phyloP scores from a whole-genome alignment of 2,888 invertebrate species.

The Amphiduros pacificus region DNA sequence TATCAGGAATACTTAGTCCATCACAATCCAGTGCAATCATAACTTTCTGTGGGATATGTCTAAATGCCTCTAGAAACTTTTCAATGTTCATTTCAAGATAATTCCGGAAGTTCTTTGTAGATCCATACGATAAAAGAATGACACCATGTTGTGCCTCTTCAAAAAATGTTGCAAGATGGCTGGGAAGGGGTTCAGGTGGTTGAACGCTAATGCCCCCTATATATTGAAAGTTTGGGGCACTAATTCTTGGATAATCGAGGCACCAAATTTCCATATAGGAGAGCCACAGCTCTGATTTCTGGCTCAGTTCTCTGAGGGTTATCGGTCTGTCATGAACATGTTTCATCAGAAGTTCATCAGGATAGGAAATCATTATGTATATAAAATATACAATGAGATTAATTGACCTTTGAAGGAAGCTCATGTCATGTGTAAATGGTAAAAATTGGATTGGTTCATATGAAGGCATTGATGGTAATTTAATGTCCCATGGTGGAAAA shows the following conservation, averaged over 20 bases:
- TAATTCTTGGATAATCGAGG: constrained; percentile 1
- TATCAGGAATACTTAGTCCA: too few relatives aligned
- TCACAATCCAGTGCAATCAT: too few relatives aligned
- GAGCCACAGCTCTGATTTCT: constrained; percentile 2
- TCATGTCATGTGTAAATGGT: background rate
- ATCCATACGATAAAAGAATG: background rate
- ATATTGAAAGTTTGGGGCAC: background rate
- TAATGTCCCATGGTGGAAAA: background rate
- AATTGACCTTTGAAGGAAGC: background rate
- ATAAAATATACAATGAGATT: background rate
- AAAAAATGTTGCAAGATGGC: background rate
- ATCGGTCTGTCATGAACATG: constrained; percentile 1
- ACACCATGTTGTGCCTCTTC: background rate
- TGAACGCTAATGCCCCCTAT: constrained; percentile 4
- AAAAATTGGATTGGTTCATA: background rate
- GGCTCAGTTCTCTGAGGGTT: background rate
- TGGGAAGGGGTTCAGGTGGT: background rate
- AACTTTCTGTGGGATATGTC: background rate
- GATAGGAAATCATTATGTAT: too few relatives aligned
- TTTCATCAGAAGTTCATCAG: too few relatives aligned
- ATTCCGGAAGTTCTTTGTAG: background rate
- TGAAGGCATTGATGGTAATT: background rate
- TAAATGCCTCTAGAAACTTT: background rate
- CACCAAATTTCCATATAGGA: background rate
- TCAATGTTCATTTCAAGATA: background rate